Conservation (phyloP, 2,113 vertebrate species). For the Sciurus niger region DNA sequence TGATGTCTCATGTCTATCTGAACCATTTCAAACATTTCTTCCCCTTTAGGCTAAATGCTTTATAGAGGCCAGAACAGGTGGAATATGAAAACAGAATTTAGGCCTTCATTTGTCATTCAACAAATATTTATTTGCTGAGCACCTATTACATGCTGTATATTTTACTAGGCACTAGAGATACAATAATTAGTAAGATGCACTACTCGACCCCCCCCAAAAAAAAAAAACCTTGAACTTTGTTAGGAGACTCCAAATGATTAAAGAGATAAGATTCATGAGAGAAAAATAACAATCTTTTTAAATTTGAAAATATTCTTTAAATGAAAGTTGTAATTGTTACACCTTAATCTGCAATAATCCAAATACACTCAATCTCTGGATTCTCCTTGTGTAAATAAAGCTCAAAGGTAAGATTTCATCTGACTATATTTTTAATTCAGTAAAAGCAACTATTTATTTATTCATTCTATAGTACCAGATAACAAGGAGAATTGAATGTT, state of each 20-base stretch:
- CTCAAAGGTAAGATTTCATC: neutral
- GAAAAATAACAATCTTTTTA: neutral
- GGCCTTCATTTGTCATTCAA: neutral
- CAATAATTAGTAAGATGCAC: neutral
- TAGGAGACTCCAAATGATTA: neutral
- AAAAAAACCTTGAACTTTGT: neutral
- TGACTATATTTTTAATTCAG: neutral
- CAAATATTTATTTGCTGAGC: neutral
- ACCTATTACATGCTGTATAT: neutral
- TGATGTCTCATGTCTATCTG: neutral
- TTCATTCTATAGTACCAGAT: neutral
- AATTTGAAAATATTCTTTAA: neutral
- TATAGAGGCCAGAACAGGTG: neutral
- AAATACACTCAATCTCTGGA: neutral
- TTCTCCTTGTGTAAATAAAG: neutral
- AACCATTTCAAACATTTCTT: neutral
- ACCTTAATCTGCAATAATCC: neutral
- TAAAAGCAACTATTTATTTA: neutral
- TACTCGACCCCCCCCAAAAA: neutral
- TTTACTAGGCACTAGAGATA: neutral
- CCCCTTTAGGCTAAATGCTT: rapidly evolving
- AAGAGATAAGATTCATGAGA: neutral
- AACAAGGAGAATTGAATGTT: neutral
- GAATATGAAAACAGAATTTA: neutral
- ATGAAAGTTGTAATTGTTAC: neutral